These are phyloP conservation scores for Resseliella maxima DNA, from an alignment of 2,888 invertebrate species.

Conservation along the genomic window DNA sequence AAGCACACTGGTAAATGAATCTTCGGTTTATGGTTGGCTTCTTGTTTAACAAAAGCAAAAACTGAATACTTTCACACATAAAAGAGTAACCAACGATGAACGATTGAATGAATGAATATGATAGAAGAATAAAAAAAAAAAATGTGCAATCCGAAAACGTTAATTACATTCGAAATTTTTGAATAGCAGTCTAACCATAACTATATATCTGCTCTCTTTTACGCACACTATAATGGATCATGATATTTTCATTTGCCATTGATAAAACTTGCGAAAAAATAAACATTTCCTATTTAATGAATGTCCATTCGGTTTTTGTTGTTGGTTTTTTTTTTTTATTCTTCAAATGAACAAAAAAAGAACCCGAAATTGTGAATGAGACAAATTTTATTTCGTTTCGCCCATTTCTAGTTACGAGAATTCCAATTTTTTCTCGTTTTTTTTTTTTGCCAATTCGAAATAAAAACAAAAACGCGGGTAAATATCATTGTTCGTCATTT, in stretches of 20 bases:
- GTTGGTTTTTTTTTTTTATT: too few relatives aligned
- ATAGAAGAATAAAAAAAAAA: neutral
- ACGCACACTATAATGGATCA: neutral
- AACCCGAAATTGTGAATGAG: too few relatives aligned
- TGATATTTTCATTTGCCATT: neutral
- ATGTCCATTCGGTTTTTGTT: too few relatives aligned
- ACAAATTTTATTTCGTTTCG: too few relatives aligned
- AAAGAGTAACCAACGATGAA: neutral
- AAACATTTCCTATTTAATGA: neutral
- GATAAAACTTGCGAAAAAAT: neutral
- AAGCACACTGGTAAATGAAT: neutral
- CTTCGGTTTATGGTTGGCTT: neutral
- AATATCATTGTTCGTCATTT: neutral
- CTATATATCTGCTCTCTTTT: too few relatives aligned
- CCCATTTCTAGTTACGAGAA: too few relatives aligned
- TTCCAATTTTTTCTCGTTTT: too few relatives aligned
- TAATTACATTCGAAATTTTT: constrained; percentile 6
- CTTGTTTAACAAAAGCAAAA: neutral
- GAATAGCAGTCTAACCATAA: neutral
- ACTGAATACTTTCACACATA: too few relatives aligned
- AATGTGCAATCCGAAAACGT: neutral
- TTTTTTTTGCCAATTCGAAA: too few relatives aligned
- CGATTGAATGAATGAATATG: neutral
- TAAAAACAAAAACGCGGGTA: too few relatives aligned
- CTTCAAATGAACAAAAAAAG: too few relatives aligned